Conservation (phyloP, 1,140 invertebrate genomes). For the Phocides pigmalion region DNA sequence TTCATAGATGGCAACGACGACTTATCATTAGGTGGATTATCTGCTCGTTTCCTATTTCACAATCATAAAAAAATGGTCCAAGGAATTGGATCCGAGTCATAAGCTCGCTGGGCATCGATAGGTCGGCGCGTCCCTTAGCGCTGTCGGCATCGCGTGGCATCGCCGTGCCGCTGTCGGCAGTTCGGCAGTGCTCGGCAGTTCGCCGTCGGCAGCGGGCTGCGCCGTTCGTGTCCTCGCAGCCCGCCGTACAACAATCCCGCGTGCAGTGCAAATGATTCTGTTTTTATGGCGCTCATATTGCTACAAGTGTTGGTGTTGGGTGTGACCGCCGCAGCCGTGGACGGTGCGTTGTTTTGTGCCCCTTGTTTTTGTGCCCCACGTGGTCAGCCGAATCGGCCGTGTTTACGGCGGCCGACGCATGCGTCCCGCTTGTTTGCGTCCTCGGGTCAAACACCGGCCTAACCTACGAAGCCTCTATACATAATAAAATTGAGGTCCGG, state of each 20-base stretch:
- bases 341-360: constrained; percentile 67
- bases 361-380: constrained; percentile 59
- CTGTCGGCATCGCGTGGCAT: constrained; percentile 17
- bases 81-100: neutral
- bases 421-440: constrained; percentile 69
- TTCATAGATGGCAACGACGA: too few relatives aligned
- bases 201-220: constrained; percentile 77
- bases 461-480: constrained; percentile 67
- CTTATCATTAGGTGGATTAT: too few relatives aligned
- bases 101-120: neutral
- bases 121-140: constrained; percentile 2
- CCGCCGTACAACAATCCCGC: constrained; percentile 62
- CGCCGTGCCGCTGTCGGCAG: constrained; percentile 20
- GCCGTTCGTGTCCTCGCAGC: constrained; percentile 69
- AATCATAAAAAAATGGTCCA: too few relatives aligned
- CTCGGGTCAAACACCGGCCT: constrained; percentile 75
- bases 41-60: too few relatives aligned
- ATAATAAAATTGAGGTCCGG: constrained; percentile 42
- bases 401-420: constrained; percentile 76
- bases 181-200: constrained; percentile 52
- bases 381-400: constrained; percentile 58
- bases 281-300: constrained; percentile 81
- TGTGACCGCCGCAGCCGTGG: constrained; percentile 74
- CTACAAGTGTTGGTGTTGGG: constrained; percentile 77
- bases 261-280: constrained; percentile 79